Evolutionary conservation across 2,888 invertebrate species (phyloP), one percentile per base, ranked within the genome.

Genomic region (Hydropsyche betteni): DNA sequence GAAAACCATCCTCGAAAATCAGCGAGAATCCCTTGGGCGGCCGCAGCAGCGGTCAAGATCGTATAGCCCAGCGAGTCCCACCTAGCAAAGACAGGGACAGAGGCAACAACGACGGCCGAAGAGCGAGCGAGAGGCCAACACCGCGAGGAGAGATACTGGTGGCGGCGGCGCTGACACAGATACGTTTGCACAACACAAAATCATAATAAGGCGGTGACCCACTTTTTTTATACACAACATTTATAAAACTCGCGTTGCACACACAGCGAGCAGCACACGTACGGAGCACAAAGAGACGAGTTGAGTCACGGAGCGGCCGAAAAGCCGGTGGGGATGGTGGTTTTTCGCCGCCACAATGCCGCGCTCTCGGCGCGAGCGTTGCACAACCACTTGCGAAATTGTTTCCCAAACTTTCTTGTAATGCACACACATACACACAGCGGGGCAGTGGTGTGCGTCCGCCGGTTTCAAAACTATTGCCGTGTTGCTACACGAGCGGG

Each of bases 151-250:
- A 72, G 61, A 76, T 76, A 53, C 69, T 10, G 10, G 44, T 51
- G 44, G 38, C 24, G 34, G 51, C 38, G 24, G 38, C 69, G 70
- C 68, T 78, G 78, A 78, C 78, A 78, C 69, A 76, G 74, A 78
- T 78, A 78, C 70, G 78, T 78, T 78, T 78, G 75, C 78, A 78
- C 78, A 78, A 78, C 77, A 75, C 77, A 74, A 75, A 77, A 77
- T 78, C 82, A 84, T 86, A 85, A 85, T 85, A 83, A 84, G 84
- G 83, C 82, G 83, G 79, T 83, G 84, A 85, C 86, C 85, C 80
- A 85, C 82, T 84, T 85, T 84, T 84, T 85, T 84, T 52, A 71
- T 74, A 74, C 72, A 75, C 74, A 61, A 69, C 75, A 51, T 44
- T 44, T 44, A 64, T 68, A 53, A 16, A 44, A 68, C 68, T 52